A percentile compares a stretch with the other conserved stretches of the same genome.
Evolutionary conservation across 1,140 invertebrate genomes (phyloP).

Genomic region (Atta texana): DNA sequence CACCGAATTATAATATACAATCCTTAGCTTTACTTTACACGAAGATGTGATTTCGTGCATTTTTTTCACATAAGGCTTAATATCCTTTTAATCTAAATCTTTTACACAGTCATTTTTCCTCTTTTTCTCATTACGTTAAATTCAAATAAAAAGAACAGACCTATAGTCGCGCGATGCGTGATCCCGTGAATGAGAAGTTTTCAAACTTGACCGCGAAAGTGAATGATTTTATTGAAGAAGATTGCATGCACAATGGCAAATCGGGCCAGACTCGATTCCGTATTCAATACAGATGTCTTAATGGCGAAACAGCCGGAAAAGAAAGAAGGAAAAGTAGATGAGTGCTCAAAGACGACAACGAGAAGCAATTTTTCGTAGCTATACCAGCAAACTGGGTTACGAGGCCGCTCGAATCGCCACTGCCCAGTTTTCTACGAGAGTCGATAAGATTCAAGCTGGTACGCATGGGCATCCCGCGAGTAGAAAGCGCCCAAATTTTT

Average conservation of each 20-base stretch:
- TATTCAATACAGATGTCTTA: constrained; percentile 41
- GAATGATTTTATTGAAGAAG: constrained; percentile 39
- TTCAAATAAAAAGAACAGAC: too few species aligned
- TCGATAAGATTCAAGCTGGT: constrained; percentile 79
- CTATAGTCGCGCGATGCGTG: too few species aligned
- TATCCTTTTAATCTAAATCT: too few species aligned
- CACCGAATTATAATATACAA: too few species aligned
- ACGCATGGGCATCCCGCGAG: constrained; percentile 76
- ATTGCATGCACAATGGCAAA: background rate
- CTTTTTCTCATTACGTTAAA: too few species aligned
- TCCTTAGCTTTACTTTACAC: too few species aligned
- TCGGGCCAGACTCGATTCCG: constrained; percentile 25
- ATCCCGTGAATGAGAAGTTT: background rate
- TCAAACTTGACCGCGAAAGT: constrained; percentile 59
- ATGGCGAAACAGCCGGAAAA: background rate
- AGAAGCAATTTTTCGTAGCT: constrained; percentile 72
- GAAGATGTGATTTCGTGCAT: too few species aligned
- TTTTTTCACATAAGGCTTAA: too few species aligned
- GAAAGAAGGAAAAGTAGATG: constrained; percentile 57
- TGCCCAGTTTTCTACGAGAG: constrained; percentile 77
- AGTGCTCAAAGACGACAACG: constrained; percentile 13
- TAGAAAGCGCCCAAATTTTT: constrained; percentile 84
- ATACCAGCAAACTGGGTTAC: constrained; percentile 69
- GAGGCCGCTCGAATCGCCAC: constrained; percentile 72
- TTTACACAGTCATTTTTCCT: too few species aligned